Base-by-base conservation (phyloP, 2,888 invertebrate genomes). In the Cancer borealis region DNA sequence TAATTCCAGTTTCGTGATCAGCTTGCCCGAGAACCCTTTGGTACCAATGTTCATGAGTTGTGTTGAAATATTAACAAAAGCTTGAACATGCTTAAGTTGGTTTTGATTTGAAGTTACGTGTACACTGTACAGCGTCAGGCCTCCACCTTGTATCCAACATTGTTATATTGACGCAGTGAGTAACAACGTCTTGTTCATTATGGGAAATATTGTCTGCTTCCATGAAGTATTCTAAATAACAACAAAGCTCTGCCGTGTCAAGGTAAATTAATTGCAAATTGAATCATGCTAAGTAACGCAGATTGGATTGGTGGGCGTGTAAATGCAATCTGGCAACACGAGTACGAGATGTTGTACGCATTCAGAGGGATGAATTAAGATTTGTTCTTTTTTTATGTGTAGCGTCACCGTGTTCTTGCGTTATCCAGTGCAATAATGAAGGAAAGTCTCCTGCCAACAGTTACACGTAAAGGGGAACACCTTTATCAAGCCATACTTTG, bases 391-490 rank as follows among this genome's bases (percentile, higher is more conserved):
- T 26, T 26, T 5, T 79, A 14, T 79, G 79, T 12, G 12, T 30
- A 79, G 79, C 79, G 79, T 79, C 79, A 79, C 79, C 79, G 79
- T 79, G 79, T 79, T 79, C 79, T 79, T 79, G 79, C 79, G 21
- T 79, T 79, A 79, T 79, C 79, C 79, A 8, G 12, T 79, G 79
- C 26, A 79, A 79, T 79, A 14, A 26, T 79, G 26, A 26, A 30
- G 4, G 66, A 66, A 66, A 17, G 21, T 66, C n/a, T 66, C 66
- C n/a, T 21, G 6, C 17, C n/a, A n/a, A 66, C n/a, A 21, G n/a
- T 66, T 0, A n/a, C 66, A 66, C 21, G 6, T 66, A 8, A n/a
- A n/a, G n/a, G 66, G n/a, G 66, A n/a, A 66, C 66, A 66, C n/a
- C 14, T n/a, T 66, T 66, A 66, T 4, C 66, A 17, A 66, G 21